A percentile compares a stretch with the other conserved stretches of the same genome.
phyloP scores from a whole-genome alignment of 1,140 invertebrate genomes.

The Drosophila sucinea region DNA sequence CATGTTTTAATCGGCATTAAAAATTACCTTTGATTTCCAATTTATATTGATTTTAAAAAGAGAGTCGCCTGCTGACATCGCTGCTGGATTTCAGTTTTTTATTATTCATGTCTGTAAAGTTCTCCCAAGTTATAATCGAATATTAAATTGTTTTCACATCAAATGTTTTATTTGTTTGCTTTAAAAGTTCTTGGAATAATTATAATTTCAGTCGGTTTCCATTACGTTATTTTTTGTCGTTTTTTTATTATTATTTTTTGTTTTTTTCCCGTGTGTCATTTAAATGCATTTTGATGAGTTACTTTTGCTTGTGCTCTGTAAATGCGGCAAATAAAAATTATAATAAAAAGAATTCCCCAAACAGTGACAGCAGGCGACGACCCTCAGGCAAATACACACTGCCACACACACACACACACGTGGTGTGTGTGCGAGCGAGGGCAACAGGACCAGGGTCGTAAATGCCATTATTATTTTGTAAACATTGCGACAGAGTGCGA shows the following conservation, averaged over 20 bases:
- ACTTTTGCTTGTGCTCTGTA: constrained; percentile 28
- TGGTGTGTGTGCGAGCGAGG: constrained; percentile 24
- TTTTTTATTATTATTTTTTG: constrained; percentile 26
- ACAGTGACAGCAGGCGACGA: constrained; percentile 39
- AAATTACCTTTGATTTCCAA: too few relatives aligned
- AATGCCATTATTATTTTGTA: constrained; percentile 78
- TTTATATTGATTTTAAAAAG: background rate
- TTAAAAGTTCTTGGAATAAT: constrained; percentile 49
- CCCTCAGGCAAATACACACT: constrained; percentile 43
- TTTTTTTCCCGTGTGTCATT: constrained; percentile 19
- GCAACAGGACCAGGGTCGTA: constrained; percentile 65
- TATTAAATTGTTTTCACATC: constrained; percentile 1
- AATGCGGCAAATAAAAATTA: constrained; percentile 61
- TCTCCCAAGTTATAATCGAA: background rate
- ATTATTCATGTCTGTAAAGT: constrained; percentile 1
- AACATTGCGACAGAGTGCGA: constrained; percentile 66
- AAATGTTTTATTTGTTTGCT: background rate
- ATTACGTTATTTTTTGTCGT: constrained; percentile 55
- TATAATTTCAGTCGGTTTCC: constrained; percentile 44
- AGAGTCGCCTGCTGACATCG: too few relatives aligned
- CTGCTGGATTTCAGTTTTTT: background rate
- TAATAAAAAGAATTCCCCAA: constrained; percentile 64
- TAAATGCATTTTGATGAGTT: constrained; percentile 62
- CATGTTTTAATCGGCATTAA: too few relatives aligned
- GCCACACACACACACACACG: constrained; percentile 9